Evolutionary conservation across 2,113 vertebrate genomes (phyloP), one percentile per base, ranked within the genome.

Genomic region (Salvelinus namaycush): DNA sequence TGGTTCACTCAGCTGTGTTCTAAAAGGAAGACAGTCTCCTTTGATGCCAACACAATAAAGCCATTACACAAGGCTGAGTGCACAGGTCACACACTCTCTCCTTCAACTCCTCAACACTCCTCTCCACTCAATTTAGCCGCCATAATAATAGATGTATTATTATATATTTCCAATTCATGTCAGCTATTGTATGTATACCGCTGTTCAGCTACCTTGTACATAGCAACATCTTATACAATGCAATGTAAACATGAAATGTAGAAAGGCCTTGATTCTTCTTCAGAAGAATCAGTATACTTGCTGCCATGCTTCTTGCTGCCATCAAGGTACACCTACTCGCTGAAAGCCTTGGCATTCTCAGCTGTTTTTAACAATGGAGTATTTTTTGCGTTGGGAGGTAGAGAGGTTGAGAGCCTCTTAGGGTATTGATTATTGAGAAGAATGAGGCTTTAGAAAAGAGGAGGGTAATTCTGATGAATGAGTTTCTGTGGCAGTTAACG

Each of bases 1-100:
- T 79, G 26, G 60, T 49, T 65, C 34, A 29, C 39, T 54, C 26
- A 51, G 44, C 4, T 16, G 49, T 51, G 59, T 75, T 67, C 24
- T 11, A 67, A 22, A 11, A 11, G 20, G 12, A 66, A 72, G 65
- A 16, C 8, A 0, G 6, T 72, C 14, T 59, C 64, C 27, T 84
- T 81, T 82, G 71, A 81, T 74, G 74, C 67, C 60, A 73, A 73
- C 74, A 79, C 72, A 82, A 74, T 75, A 20, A 68, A 85, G 75
- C 6, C 9, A 74, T 85, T 81, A 74, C 22, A 67, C 34, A 34
- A 24, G 74, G 44, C n/a, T 77, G 69, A 77, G 74, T 68, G 44
- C 68, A 73, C 77, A 76, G 79, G 76, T 85, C 73, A 81, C 48
- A 60, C 13, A 73, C 9, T 44, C 29, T 29, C 57, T 69, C 65